Evolutionary conservation across 1,140 invertebrate genomes (phyloP), one percentile per base, ranked within the genome.

Genomic region (Hylaeus anthracinus): DNA sequence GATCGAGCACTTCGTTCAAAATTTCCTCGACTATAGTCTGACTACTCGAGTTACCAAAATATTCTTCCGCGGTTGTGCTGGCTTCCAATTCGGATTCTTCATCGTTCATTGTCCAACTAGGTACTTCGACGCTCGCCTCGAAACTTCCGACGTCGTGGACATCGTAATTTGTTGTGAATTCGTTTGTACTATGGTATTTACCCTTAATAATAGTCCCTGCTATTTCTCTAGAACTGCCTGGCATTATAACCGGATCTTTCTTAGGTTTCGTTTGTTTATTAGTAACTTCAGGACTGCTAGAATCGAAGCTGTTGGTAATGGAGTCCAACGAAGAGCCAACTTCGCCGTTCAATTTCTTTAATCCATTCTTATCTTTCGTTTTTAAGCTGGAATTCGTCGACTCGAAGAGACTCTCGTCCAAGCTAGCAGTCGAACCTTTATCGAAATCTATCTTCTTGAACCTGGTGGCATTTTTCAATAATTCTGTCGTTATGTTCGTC

Each of bases 11-110:
- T 26, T 95, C 94, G 43, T 95, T 94, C 0, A 96, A 78, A 58
- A 96, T 94, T 14, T 94, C 93, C 69, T 95, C 93, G 5, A 95
- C 95, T 37, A 95, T 90, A 53, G 92, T 93, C 15, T 88, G 73
- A 8, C 90, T 89, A 69, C 89, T 92, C 4, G 90, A 91, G 67
- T 94, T 93, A 60, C 90, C 93, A 70, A 95, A 95, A 79, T 95
- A 95, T 72, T 95, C 95, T 76, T 95, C 95, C 2, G 95, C 95
- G 1, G 94, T 91, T 41, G 94, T 93, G 4, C 95, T 95, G 2
- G 94, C 90, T 69, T 95, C 95, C 1, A 94, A 79, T 12, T 94
- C 94, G 26, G 72, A 86, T 15, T 93, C 92, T 60, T 93, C 91
- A 43, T 93, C 91, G 43, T 92, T 90, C 92, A 92, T 90, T n/a